Evolutionary conservation across 2,888 invertebrate genomes (phyloP), one percentile per base, ranked within the genome.

Genomic region (Molanna angustata): DNA sequence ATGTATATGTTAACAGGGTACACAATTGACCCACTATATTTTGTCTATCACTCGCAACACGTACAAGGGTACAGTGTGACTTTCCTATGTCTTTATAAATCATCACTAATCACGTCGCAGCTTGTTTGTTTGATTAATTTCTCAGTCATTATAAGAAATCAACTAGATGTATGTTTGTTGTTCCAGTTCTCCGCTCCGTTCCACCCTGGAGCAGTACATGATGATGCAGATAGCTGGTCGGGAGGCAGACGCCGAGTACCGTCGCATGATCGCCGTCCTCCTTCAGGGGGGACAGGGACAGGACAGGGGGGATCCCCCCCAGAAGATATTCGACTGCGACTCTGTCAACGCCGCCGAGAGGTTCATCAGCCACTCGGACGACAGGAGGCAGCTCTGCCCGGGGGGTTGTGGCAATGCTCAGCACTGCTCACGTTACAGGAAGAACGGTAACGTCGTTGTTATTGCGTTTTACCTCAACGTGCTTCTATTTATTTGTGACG

Each of bases 251-350:
- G 39, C 27, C 22, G 39, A 35, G 35, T n/a, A 19, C 39, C 39
- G 17, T 19, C 17, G n/a, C n/a, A n/a, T n/a, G n/a, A n/a, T 19
- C 9, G 39, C 17, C 39, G 35, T 16, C 35, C 6, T 6, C 3
- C 16, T 17, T 13, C 35, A n/a, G 35, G 17, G n/a, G n/a, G n/a
- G n/a, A n/a, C n/a, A n/a, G n/a, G n/a, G n/a, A n/a, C n/a, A n/a
- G n/a, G 19, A 35, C 27, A 21, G 17, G 6, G 35, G 35, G 20
- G 52, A 52, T 16, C 42, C 22, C 14, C 52, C 57, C 13, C 57
- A 57, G 49, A 46, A 41, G 32, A 44, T 57, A 13, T 54, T 53
- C 22, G 57, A 57, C 19, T 57, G 57, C 31, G 57, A 57, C 47
- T 45, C 54, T 14, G 20, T 57, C 37, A 57, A 57, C 43, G 49